phyloP scores from a whole-genome alignment of 2,797 vertebrate genomes.

The Threskiornis aethiopicus region DNA sequence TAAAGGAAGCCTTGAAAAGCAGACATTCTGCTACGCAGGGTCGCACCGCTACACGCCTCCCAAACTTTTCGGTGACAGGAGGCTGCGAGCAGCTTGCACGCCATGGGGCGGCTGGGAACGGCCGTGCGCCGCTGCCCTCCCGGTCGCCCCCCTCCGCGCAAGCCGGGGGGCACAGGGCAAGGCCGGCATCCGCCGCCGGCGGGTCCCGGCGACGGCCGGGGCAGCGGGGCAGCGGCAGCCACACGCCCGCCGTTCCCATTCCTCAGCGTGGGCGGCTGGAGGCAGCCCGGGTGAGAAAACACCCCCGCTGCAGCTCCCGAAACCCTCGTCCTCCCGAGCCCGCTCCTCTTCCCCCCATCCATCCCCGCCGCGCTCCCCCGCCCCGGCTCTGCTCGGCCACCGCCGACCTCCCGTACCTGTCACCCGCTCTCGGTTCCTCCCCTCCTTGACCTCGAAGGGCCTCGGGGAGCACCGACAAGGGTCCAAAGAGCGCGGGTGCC shows the following conservation, averaged over 20 bases:
- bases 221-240: rapidly evolving
- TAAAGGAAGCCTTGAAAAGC: background rate
- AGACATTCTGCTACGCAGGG: rapidly evolving
- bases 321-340: rapidly evolving
- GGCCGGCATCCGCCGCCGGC: rapidly evolving
- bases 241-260: rapidly evolving
- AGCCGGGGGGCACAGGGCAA: no score
- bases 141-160: no score
- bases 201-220: rapidly evolving
- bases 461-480: background rate
- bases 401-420: rapidly evolving
- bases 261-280: rapidly evolving
- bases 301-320: background rate
- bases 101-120: rapidly evolving
- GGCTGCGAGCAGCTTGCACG: rapidly evolving
- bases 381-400: background rate
- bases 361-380: rapidly evolving
- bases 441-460: background rate
- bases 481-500: no score
- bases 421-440: rapidly evolving
- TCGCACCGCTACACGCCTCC: rapidly evolving
- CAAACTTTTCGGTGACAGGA: rapidly evolving
- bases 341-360: rapidly evolving
- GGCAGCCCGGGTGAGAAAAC: background rate
- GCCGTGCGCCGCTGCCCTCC: rapidly evolving